Percentiles rank a stretch among this genome's conserved stretches.
These are phyloP conservation scores for Stercorarius parasiticus DNA, from an alignment of 2,113 vertebrate genomes.

Conservation along the genomic window DNA sequence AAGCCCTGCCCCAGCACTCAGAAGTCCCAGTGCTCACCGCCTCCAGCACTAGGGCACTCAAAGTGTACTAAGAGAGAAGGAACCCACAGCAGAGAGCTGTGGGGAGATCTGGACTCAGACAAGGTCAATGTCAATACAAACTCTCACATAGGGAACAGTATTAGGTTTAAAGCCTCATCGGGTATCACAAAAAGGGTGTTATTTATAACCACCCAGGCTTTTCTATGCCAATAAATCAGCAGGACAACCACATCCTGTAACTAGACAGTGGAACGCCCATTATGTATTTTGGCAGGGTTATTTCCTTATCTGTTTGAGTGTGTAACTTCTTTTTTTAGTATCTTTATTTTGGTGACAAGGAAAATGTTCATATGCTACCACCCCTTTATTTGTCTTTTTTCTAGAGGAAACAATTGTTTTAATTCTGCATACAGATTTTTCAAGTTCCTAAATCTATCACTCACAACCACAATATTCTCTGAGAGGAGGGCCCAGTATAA, in stretches of 20 bases:
- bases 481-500: not conserved
- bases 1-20: not conserved
- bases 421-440: conserved; percentile 38
- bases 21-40: not conserved
- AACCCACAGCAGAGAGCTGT: not conserved
- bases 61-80: not conserved
- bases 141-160: not conserved
- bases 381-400: not conserved
- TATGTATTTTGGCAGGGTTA: conserved; percentile 20
- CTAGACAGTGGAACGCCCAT: not conserved
- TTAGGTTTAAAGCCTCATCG: not conserved
- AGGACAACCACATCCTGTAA: conserved; percentile 34
- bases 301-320: conserved; percentile 11
- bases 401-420: conserved; percentile 12
- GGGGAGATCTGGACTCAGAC: not conserved
- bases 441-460: conserved; percentile 13
- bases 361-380: not conserved
- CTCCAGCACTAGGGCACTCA: not conserved
- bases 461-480: conserved; percentile 31
- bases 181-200: not conserved
- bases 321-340: not conserved
- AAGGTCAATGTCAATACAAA: not conserved
- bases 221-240: not conserved
- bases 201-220: not conserved
- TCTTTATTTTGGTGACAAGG: not conserved